Evolutionary conservation across 1,140 invertebrate species (phyloP).

Genomic region (Scaptomyza pallida): DNA sequence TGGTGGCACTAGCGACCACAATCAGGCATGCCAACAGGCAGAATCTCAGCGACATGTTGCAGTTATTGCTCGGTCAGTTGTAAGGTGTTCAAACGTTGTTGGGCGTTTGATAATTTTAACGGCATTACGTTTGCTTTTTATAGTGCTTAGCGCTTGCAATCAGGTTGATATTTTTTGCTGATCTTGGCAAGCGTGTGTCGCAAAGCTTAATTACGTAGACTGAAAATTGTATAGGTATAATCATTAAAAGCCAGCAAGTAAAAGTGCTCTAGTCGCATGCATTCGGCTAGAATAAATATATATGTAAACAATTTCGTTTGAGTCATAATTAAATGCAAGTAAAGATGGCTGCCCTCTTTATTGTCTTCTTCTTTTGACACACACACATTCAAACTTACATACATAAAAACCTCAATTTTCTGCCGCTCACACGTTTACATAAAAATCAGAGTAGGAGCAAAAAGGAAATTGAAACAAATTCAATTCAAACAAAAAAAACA

Average conservation of each 20-base stretch:
- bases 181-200: constrained; percentile 40
- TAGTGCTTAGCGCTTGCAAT: constrained; percentile 32
- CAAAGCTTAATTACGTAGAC: constrained; percentile 15
- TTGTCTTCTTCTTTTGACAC: no score
- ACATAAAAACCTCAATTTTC: no score
- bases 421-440: no score
- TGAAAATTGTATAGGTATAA: constrained; percentile 26
- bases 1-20: constrained; percentile 53
- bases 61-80: constrained; percentile 6
- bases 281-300: no score
- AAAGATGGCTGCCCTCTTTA: no score
- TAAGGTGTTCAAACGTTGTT: constrained; percentile 63
- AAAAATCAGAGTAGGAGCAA: no score
- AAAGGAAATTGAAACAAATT: no score
- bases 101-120: constrained; percentile 59
- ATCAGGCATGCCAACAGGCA: constrained; percentile 70
- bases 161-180: constrained; percentile 37
- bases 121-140: constrained; percentile 32
- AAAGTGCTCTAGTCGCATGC: neutral
- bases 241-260: constrained; percentile 6
- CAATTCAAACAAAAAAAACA: no score
- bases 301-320: no score
- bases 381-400: no score
- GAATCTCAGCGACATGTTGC: constrained; percentile 60
- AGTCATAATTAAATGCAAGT: no score